phyloP scores from a whole-genome alignment of 1,140 invertebrate genomes.

The Drosophila guanche region DNA sequence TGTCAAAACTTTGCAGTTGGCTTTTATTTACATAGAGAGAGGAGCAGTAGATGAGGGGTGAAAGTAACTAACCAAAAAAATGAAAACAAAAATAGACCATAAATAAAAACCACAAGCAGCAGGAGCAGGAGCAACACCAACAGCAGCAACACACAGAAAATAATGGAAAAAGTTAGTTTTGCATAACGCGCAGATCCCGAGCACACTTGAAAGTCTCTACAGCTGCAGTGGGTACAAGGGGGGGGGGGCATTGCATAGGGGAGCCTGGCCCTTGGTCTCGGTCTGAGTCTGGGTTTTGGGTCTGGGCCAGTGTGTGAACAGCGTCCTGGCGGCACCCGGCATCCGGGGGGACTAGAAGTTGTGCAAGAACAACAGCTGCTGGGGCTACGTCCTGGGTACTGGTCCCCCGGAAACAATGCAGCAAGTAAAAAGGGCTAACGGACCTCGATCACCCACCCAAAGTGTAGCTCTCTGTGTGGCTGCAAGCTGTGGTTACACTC shows the following conservation, averaged over 20 bases:
- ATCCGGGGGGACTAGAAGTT: slow-evolving; percentile 24
- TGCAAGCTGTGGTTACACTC: slow-evolving; percentile 45
- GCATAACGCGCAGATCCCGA: slow-evolving; percentile 71
- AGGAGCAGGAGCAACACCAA: slow-evolving; percentile 9
- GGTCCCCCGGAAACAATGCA: slow-evolving; percentile 43
- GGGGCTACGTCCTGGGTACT: slow-evolving; percentile 4
- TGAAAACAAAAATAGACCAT: slow-evolving; percentile 77
- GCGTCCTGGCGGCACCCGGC: neutral
- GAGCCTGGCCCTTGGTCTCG: neutral
- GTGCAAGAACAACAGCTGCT: slow-evolving; percentile 64
- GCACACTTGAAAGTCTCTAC: slow-evolving; percentile 65
- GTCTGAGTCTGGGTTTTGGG: neutral
- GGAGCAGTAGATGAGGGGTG: slow-evolving; percentile 16
- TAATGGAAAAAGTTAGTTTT: slow-evolving; percentile 82
- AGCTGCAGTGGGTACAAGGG: neutral
- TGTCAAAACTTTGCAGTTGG: slow-evolving; percentile 80
- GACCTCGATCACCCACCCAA: slow-evolving; percentile 28
- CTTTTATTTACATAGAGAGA: slow-evolving; percentile 73
- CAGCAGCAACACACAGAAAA: slow-evolving; percentile 60
- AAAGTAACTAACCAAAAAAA: slow-evolving; percentile 74
- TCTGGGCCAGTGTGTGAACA: slow-evolving; percentile 32
- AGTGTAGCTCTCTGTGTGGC: slow-evolving; percentile 29
- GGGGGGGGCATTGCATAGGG: slow-evolving; percentile 9
- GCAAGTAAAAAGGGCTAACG: slow-evolving; percentile 37
- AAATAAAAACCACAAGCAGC: slow-evolving; percentile 76